phyloP scores from a whole-genome alignment of 2,888 invertebrate genomes.

The Patella pellucida region DNA sequence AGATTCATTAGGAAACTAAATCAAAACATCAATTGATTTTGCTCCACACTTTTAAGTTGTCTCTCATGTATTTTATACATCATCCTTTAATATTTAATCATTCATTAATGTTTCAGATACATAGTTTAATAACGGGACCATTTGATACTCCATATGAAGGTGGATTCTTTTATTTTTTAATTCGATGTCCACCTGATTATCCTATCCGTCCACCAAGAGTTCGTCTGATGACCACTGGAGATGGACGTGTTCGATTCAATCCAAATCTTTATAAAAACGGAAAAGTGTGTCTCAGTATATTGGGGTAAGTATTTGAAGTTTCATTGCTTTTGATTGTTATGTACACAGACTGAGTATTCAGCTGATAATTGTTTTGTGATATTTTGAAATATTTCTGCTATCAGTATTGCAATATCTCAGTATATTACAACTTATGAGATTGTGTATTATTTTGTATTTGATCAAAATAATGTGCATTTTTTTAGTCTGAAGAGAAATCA shows the following conservation, averaged over 20 bases:
- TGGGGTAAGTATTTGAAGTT: slow-evolving; percentile 72
- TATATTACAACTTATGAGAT: not conserved
- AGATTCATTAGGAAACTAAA: too few relatives aligned
- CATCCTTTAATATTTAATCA: not conserved
- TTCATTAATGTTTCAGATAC: slow-evolving; percentile 65
- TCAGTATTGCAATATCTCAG: too few relatives aligned
- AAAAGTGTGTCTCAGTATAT: slow-evolving; percentile 76
- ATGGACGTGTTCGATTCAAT: slow-evolving; percentile 76
- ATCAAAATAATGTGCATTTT: too few relatives aligned
- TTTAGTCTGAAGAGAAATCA: not conserved
- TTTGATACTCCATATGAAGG: slow-evolving; percentile 78
- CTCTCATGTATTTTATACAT: not conserved
- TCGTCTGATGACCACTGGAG: slow-evolving; percentile 76
- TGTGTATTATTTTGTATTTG: not conserved
- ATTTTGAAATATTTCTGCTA: not conserved
- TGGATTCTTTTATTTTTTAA: slow-evolving; percentile 73
- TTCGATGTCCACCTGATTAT: slow-evolving; percentile 74
- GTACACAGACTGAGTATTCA: not conserved
- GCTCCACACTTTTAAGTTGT: too few relatives aligned
- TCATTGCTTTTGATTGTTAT: not conserved
- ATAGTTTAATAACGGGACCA: slow-evolving; percentile 76
- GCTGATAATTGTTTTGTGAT: not conserved
- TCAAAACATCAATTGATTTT: too few relatives aligned
- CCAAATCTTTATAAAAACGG: slow-evolving; percentile 78
- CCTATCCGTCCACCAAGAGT: slow-evolving; percentile 77